phyloP scores from a whole-genome alignment of 2,113 vertebrate species.

The Xiphophorus couchianus region DNA sequence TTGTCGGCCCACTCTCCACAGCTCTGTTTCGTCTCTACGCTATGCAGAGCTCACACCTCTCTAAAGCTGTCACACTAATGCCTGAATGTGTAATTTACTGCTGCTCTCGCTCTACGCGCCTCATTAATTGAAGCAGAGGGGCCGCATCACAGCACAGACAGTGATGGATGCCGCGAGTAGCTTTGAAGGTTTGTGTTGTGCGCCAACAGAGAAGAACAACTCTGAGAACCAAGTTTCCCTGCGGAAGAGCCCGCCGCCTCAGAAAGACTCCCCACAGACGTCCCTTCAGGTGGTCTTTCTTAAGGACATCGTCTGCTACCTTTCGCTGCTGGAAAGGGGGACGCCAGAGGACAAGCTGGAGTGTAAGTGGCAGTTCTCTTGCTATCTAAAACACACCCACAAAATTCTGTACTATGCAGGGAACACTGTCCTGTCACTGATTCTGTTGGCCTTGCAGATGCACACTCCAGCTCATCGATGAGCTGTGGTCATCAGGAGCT shows the following conservation, averaged over 20 bases:
- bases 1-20: neutral
- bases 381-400: neutral
- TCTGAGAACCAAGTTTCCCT: constrained; percentile 79
- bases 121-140: neutral
- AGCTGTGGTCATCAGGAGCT: too few species aligned
- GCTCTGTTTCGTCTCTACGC: constrained; percentile 6
- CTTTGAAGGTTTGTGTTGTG: constrained; percentile 20
- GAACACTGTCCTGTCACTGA: neutral
- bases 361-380: constrained; percentile 82
- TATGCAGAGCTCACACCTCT: neutral
- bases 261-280: constrained; percentile 54
- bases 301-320: constrained; percentile 95
- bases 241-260: constrained; percentile 78
- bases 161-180: neutral
- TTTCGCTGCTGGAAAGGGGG: constrained; percentile 93
- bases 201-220: constrained; percentile 69
- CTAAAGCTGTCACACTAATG: constrained; percentile 13
- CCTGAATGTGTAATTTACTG: constrained; percentile 1
- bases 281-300: constrained; percentile 86
- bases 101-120: neutral
- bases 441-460: neutral
- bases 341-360: constrained; percentile 94
- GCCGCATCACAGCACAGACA: neutral
- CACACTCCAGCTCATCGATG: too few species aligned
- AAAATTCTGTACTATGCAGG: neutral